Conservation (phyloP, 2,113 vertebrate genomes). For the Mola mola region DNA sequence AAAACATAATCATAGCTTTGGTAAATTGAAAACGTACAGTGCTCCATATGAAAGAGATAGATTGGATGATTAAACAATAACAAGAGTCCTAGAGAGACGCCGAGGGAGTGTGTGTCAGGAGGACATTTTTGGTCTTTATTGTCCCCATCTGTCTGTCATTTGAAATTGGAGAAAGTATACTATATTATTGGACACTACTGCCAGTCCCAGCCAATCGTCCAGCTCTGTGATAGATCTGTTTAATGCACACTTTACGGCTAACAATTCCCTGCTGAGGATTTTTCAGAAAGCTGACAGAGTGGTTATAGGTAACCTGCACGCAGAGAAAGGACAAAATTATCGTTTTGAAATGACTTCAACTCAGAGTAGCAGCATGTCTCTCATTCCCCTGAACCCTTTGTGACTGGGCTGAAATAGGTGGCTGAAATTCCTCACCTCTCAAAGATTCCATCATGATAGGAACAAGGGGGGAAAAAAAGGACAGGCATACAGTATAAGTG, state of each 20-base stretch:
- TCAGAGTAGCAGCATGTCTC: constrained; percentile 42
- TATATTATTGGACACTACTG: constrained; percentile 67
- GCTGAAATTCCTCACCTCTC: constrained; percentile 54
- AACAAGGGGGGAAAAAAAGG: constrained; percentile 14
- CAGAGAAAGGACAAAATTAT: constrained; percentile 60
- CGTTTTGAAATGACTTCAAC: constrained; percentile 67
- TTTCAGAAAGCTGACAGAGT: constrained; percentile 70
- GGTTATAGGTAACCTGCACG: constrained; percentile 61
- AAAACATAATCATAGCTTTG: constrained; percentile 51
- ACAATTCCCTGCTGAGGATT: constrained; percentile 60
- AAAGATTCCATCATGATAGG: constrained; percentile 49
- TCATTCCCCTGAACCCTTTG: constrained; percentile 45
- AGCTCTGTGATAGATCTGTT: constrained; percentile 66
- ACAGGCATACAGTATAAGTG: no score
- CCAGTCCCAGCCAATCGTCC: constrained; percentile 58
- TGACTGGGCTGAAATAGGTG: constrained; percentile 37
- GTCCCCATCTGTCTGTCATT: constrained; percentile 61
- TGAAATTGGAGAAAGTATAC: constrained; percentile 69
- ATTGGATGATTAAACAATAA: constrained; percentile 53
- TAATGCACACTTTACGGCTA: constrained; percentile 69
- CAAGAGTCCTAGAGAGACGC: constrained; percentile 19
- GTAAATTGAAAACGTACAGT: constrained; percentile 56
- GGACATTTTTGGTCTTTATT: constrained; percentile 62
- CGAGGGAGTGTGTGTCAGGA: constrained; percentile 13
- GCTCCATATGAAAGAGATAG: constrained; percentile 41